Base-by-base conservation (phyloP, 1,140 invertebrate species). In the Macrotrachela quadricornifera region DNA sequence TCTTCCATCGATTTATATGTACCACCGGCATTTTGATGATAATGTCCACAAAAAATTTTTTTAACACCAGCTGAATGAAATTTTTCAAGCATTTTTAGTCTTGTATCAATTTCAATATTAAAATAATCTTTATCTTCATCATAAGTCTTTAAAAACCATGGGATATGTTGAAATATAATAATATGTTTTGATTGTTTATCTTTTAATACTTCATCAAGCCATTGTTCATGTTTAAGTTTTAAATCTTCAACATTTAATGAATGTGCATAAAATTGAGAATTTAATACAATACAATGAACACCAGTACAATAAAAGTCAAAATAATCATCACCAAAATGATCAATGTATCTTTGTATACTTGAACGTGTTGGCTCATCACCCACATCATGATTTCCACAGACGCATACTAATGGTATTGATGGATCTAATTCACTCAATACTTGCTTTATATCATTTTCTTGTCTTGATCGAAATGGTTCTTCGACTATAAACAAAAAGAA, bases 311-410 rank as follows among this genome's bases (percentile, higher is more conserved):
- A 74, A 59, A 77, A 77, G 0, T 65, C 67, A 59, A 74, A 77
- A 57, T 65, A 76, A 61, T 77, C 76, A 57, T 73, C 70, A n/a
- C 76, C 75, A 62, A 73, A 77, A 36, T 62, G 58, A 4, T 63
- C 51, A 16, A 62, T 59, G 54, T 73, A 76, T 36, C 52, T 50
- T 46, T 58, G 55, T 0, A 77, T 58, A 10, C 64, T 62, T 49
- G 67, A 52, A 9, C 49, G 44, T 14, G 72, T 74, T 38, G 75
- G 76, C 10, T 54, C 59, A 55, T 77, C 63, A 2, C 74, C 74
- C 11, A 77, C 59, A 59, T 77, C 75, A 60, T 77, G 75, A 60
- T 77, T 77, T 3, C 75, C 75, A 59, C 74, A 75, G 15, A 76
- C 67, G 54, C 74, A 76, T 48, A 77, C 62, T 43, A 76, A 52